Conservation (phyloP, 2,888 invertebrate genomes). For the Nebria salina region DNA sequence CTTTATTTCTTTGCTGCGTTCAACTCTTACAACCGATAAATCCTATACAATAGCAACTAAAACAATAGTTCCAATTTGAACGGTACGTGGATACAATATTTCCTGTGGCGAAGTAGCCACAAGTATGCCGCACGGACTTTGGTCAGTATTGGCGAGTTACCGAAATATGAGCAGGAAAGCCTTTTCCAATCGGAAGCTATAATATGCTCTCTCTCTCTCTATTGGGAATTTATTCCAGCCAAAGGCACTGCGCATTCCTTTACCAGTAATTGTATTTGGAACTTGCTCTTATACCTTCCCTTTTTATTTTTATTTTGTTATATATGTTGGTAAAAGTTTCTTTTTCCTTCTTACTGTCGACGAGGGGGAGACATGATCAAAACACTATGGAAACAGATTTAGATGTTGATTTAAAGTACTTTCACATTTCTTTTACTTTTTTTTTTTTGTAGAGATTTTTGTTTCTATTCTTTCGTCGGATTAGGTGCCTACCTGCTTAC, state of each 20-base stretch:
- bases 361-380: slow-evolving; percentile 29
- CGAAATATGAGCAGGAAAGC: slow-evolving; percentile 8
- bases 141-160: slow-evolving; percentile 14
- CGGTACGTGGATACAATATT: slow-evolving; percentile 43
- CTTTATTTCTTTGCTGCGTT: slow-evolving; percentile 17
- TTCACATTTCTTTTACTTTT: slow-evolving; percentile 27
- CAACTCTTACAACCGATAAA: slow-evolving; percentile 42
- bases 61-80: slow-evolving; percentile 46
- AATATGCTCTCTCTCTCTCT: slow-evolving; percentile 11
- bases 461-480: slow-evolving; percentile 23
- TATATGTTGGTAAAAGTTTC: slow-evolving; percentile 10
- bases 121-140: slow-evolving; percentile 31
- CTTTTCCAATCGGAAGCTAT: slow-evolving; percentile 13
- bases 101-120: slow-evolving; percentile 22
- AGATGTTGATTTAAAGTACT: slow-evolving; percentile 44
- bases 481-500: slow-evolving; percentile 19
- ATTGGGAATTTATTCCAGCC: slow-evolving; percentile 44
- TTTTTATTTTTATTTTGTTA: slow-evolving; percentile 15
- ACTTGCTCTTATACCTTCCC: slow-evolving; percentile 33
- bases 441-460: slow-evolving; percentile 21
- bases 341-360: slow-evolving; percentile 20
- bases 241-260: slow-evolving; percentile 34
- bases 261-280: slow-evolving; percentile 42
- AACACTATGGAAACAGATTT: slow-evolving; percentile 40
- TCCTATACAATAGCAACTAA: slow-evolving; percentile 45